These are phyloP conservation scores for Caenorhabditis doughertyi DNA, from an alignment of 2,888 invertebrate genomes.

Conservation along the genomic window DNA sequence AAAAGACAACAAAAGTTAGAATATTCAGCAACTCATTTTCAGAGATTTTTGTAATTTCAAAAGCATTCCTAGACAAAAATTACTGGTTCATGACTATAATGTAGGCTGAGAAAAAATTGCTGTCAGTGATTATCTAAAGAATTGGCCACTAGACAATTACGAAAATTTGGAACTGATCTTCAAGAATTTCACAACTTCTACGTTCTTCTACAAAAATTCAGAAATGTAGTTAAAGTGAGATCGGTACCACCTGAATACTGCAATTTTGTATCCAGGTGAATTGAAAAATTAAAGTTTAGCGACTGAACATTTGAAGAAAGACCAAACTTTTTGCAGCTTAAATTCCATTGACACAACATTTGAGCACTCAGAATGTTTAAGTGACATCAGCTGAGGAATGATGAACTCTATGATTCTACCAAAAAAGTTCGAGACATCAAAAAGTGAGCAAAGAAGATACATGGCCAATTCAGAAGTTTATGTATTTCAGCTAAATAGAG, in stretches of 20 bases:
- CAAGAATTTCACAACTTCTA: too few relatives aligned
- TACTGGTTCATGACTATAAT: too few relatives aligned
- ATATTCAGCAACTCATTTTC: too few relatives aligned
- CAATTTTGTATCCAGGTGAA: not conserved
- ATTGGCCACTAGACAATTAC: too few relatives aligned
- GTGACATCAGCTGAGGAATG: not conserved
- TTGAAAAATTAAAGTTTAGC: not conserved
- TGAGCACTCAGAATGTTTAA: not conserved
- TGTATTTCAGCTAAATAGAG: conserved; percentile 1
- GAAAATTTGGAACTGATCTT: too few relatives aligned
- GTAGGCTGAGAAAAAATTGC: too few relatives aligned
- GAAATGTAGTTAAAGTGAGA: not conserved
- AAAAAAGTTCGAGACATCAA: conserved; percentile 1
- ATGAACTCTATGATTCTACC: not conserved
- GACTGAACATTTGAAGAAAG: not conserved
- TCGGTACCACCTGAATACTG: not conserved
- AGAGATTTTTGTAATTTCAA: too few relatives aligned
- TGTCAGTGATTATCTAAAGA: too few relatives aligned
- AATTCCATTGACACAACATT: not conserved
- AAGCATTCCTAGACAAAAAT: too few relatives aligned
- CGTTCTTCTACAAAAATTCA: too few relatives aligned
- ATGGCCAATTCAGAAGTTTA: conserved; percentile 6
- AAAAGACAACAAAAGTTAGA: too few relatives aligned
- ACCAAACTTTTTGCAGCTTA: not conserved
- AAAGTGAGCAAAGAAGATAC: not conserved